Percentiles rank a stretch among this genome's conserved stretches.
phyloP scores from a whole-genome alignment of 2,113 vertebrate species.

The Chauna torquata region DNA sequence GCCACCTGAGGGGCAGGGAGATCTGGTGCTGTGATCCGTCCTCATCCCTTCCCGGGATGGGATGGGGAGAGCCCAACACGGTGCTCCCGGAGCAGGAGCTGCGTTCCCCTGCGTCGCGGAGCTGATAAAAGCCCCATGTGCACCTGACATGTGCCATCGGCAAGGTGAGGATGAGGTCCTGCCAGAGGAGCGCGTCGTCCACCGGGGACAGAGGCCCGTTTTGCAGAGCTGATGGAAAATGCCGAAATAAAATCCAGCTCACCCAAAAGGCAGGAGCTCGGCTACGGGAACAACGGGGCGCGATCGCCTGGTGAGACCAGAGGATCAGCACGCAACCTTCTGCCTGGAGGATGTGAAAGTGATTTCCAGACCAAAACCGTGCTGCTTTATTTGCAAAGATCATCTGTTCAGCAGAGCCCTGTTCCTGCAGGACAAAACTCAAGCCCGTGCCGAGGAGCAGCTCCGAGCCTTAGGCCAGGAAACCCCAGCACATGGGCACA shows the following conservation, averaged over 20 bases:
- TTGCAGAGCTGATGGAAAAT: background rate
- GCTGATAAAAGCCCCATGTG: background rate
- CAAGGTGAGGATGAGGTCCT: background rate
- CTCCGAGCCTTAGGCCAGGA: background rate
- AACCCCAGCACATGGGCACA: background rate
- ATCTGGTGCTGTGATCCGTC: background rate
- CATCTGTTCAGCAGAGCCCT: background rate
- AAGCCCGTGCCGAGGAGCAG: background rate
- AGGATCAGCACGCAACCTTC: background rate
- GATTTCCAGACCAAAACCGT: background rate
- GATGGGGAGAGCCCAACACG: background rate
- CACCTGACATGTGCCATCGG: rapidly evolving
- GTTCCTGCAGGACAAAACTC: background rate
- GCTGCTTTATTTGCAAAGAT: background rate
- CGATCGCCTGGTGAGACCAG: background rate
- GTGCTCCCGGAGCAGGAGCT: background rate
- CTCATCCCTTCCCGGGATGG: rapidly evolving
- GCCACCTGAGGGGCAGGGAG: background rate
- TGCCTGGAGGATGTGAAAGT: background rate
- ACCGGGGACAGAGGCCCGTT: background rate
- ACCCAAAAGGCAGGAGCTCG: background rate
- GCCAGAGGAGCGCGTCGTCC: background rate
- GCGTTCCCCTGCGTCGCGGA: rapidly evolving
- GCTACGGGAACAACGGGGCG: background rate
- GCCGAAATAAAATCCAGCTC: background rate